These are phyloP conservation scores for Vanessa tameamea DNA, from an alignment of 1,140 invertebrate species.

Conservation along the genomic window DNA sequence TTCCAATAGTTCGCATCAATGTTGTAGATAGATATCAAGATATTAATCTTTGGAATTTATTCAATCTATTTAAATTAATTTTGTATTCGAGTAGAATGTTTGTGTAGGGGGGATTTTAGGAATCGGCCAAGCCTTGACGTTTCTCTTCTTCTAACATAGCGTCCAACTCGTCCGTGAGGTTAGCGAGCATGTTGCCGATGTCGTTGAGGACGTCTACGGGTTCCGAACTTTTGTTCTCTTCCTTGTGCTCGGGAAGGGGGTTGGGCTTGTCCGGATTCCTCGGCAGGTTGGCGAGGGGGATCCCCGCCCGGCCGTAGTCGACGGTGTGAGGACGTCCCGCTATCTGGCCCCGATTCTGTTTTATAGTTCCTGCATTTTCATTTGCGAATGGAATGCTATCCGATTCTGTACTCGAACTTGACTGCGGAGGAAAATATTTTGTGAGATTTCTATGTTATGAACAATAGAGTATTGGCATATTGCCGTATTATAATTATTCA, in stretches of 20 bases:
- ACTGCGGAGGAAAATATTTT: conserved; percentile 82
- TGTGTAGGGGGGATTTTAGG: conserved; percentile 59
- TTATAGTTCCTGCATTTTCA: conserved; percentile 99
- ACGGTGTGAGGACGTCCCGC: conserved; percentile 76
- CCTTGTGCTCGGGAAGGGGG: conserved; percentile 59
- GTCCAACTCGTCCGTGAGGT: conserved; percentile 95
- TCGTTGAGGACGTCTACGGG: conserved; percentile 96
- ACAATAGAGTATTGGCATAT: too few relatives aligned
- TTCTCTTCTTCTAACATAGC: conserved; percentile 97
- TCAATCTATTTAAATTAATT: conserved; percentile 44
- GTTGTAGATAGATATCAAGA: conserved; percentile 32
- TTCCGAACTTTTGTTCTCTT: conserved; percentile 80
- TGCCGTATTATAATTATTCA: too few relatives aligned
- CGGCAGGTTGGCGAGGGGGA: conserved; percentile 58
- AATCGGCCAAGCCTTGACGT: conserved; percentile 86
- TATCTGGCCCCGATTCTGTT: conserved; percentile 82
- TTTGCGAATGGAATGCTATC: conserved; percentile 99
- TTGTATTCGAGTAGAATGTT: conserved; percentile 59
- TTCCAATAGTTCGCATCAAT: conserved; percentile 10
- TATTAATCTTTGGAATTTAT: conserved; percentile 66
- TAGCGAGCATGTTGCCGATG: conserved; percentile 97
- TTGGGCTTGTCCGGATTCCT: conserved; percentile 64
- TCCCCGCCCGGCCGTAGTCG: conserved; percentile 68
- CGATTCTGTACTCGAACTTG: conserved; percentile 96
- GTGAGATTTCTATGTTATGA: not conserved